These are phyloP conservation scores for Caradrina clavipalpis DNA, from an alignment of 2,888 invertebrate species.

Conservation along the genomic window DNA sequence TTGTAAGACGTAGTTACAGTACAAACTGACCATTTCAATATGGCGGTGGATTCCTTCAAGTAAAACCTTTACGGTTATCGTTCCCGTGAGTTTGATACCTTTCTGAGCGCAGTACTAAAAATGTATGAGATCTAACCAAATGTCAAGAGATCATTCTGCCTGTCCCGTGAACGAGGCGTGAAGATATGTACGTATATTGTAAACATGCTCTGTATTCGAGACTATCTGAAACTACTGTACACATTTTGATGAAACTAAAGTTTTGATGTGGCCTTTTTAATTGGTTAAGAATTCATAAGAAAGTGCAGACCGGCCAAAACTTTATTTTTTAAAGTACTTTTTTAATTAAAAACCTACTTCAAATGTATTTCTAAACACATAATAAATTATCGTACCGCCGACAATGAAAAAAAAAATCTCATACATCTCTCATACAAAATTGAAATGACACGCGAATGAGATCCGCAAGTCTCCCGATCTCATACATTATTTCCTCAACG, in stretches of 20 bases:
- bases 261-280: not conserved
- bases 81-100: constrained; percentile 61
- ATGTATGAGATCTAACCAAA: constrained; percentile 64
- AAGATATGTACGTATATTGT: constrained; percentile 54
- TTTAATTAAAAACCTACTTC: constrained; percentile 5
- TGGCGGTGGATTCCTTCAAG: constrained; percentile 60
- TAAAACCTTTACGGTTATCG: constrained; percentile 50
- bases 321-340: not conserved
- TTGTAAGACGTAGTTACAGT: constrained; percentile 45
- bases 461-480: constrained; percentile 30
- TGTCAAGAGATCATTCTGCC: constrained; percentile 43
- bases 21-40: constrained; percentile 43
- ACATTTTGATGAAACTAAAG: constrained; percentile 16
- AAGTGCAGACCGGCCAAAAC: not conserved
- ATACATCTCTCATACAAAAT: constrained; percentile 41
- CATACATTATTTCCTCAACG: constrained; percentile 46
- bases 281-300: not conserved
- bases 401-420: constrained; percentile 14
- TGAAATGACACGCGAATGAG: constrained; percentile 22
- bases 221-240: constrained; percentile 21
- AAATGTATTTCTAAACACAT: constrained; percentile 23
- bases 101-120: constrained; percentile 56
- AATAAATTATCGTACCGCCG: constrained; percentile 15
- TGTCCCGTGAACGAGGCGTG: not conserved
- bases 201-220: constrained; percentile 42